phyloP scores from a whole-genome alignment of 2,888 invertebrate species.

The Callimorpha dominula region DNA sequence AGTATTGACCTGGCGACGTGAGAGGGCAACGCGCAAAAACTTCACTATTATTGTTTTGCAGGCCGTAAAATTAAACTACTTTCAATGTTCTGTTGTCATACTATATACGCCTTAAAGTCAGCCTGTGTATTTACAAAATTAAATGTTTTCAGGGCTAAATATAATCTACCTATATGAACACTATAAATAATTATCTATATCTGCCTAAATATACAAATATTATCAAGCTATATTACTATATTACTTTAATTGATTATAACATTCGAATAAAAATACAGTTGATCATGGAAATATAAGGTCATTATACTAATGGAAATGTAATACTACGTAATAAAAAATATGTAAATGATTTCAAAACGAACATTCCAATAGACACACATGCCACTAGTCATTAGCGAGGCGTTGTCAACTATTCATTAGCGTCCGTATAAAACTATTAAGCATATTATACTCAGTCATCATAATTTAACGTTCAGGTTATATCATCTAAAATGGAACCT shows the following conservation, averaged over 20 bases:
- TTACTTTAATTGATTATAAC: neutral
- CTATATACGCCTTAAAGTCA: too few relatives aligned
- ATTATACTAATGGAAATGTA: too few relatives aligned
- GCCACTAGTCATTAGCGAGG: neutral
- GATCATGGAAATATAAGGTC: neutral
- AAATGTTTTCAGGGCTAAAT: too few relatives aligned
- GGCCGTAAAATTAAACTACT: too few relatives aligned
- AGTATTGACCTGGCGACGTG: too few relatives aligned
- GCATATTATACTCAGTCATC: neutral
- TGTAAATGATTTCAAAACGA: neutral
- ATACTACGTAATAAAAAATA: neutral
- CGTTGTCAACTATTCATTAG: neutral
- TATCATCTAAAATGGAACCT: neutral
- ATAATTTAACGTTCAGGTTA: neutral
- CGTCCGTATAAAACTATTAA: neutral
- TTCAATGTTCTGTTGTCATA: too few relatives aligned
- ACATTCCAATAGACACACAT: neutral
- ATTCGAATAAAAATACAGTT: neutral
- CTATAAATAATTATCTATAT: too few relatives aligned
- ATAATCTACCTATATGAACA: too few relatives aligned
- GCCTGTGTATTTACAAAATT: too few relatives aligned
- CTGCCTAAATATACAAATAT: too few relatives aligned
- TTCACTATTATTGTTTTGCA: too few relatives aligned
- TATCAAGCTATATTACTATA: neutral
- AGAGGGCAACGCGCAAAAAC: too few relatives aligned